Evolutionary conservation across 2,888 invertebrate species (phyloP).

Genomic region (Orthosia cruda): DNA sequence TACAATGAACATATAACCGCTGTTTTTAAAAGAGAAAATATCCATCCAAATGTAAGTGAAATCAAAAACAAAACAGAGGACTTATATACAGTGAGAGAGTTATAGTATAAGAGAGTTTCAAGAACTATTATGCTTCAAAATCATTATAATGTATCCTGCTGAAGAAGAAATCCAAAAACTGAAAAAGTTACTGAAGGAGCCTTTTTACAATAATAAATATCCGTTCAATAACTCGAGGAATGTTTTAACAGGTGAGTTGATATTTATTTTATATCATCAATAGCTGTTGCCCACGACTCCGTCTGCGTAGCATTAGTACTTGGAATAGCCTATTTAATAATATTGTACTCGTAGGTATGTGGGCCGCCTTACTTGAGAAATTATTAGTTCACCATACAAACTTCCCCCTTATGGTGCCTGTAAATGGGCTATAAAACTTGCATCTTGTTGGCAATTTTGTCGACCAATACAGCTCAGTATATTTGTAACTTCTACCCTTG

Average conservation of each 20-base stretch:
- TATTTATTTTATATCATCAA: not conserved
- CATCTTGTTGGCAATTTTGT: too few relatives aligned
- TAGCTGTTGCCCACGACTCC: too few relatives aligned
- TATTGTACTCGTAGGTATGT: too few relatives aligned
- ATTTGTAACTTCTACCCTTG: too few relatives aligned
- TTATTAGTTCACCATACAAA: too few relatives aligned
- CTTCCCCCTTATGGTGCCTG: too few relatives aligned
- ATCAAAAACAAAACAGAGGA: not conserved
- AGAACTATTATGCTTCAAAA: not conserved
- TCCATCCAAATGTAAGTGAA: not conserved
- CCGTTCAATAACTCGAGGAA: constrained; percentile 7
- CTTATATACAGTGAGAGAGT: too few relatives aligned
- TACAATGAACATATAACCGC: constrained; percentile 7
- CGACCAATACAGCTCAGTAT: too few relatives aligned
- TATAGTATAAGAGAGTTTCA: not conserved
- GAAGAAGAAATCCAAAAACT: not conserved
- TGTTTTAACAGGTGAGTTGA: constrained; percentile 39
- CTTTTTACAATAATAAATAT: constrained; percentile 9
- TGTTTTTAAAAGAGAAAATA: not conserved
- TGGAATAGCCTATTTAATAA: too few relatives aligned
- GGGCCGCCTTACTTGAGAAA: too few relatives aligned
- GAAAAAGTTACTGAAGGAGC: not conserved
- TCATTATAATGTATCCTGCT: not conserved
- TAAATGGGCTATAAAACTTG: too few relatives aligned
- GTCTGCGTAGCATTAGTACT: too few relatives aligned